Evolutionary conservation across 2,113 vertebrate genomes (phyloP).

Genomic region (Boleophthalmus pectinirostris): DNA sequence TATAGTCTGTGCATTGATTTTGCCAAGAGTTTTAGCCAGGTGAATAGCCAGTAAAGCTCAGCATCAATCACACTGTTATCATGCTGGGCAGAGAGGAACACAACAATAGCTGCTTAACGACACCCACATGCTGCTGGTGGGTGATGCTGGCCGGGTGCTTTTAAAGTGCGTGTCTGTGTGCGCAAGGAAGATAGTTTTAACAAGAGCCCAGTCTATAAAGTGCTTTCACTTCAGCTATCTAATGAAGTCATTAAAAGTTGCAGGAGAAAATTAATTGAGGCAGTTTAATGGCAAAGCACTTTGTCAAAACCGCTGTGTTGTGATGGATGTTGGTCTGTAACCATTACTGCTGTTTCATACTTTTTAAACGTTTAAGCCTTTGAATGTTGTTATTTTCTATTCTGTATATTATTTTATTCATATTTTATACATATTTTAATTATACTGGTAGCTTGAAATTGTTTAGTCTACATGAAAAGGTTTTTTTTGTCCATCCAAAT

Average conservation of each 20-base stretch:
- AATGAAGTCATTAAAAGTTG: constrained; percentile 36
- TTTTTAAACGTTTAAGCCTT: neutral
- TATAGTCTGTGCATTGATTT: constrained; percentile 41
- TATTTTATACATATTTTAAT: no score
- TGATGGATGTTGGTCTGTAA: constrained; percentile 5
- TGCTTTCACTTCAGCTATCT: constrained; percentile 22
- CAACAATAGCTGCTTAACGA: constrained; percentile 61
- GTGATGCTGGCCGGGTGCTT: neutral
- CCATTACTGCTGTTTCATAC: neutral
- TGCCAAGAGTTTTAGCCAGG: constrained; percentile 39
- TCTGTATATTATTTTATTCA: no score
- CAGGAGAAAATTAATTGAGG: constrained; percentile 36
- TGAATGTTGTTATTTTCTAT: neutral
- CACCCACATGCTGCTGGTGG: constrained; percentile 30
- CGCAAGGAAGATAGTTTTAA: constrained; percentile 17
- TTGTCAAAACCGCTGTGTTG: constrained; percentile 1
- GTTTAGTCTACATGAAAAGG: no score
- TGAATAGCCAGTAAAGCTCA: constrained; percentile 46
- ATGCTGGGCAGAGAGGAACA: constrained; percentile 59
- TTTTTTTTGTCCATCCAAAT: neutral
- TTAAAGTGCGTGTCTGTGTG: constrained; percentile 14
- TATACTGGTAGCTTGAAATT: no score
- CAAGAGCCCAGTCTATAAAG: constrained; percentile 30
- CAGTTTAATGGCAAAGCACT: constrained; percentile 14
- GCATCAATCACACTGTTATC: constrained; percentile 70